Evolutionary conservation across 2,113 vertebrate genomes (phyloP).

Genomic region (Felis chaus): DNA sequence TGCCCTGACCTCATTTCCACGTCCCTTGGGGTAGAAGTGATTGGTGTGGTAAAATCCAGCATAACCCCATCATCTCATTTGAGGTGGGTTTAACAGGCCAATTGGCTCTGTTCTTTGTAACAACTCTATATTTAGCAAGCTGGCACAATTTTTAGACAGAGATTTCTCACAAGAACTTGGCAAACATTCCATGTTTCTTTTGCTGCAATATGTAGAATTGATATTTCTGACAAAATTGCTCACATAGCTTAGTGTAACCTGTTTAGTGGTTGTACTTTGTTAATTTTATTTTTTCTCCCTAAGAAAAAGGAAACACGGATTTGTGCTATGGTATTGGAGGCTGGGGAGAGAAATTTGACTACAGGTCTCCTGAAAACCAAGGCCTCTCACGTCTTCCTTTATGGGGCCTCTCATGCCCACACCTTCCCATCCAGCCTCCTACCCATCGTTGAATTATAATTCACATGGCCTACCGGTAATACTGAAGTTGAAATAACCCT

Average conservation of each 20-base stretch:
- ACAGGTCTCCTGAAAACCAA: background rate
- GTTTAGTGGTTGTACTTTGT: conserved; percentile 50
- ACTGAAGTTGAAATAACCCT: background rate
- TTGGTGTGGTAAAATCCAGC: background rate
- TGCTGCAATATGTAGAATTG: conserved; percentile 75
- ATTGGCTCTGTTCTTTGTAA: conserved; percentile 35
- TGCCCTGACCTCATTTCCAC: background rate
- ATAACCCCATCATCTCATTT: background rate
- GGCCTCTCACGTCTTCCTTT: too few species aligned
- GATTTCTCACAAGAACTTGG: conserved; percentile 75
- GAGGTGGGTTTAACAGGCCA: conserved; percentile 22
- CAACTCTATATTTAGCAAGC: conserved; percentile 70
- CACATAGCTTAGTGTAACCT: conserved; percentile 63
- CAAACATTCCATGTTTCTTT: conserved; percentile 77
- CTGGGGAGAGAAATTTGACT: background rate
- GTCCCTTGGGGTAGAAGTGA: background rate
- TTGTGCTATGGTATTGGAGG: background rate
- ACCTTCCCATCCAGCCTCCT: background rate
- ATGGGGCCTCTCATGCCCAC: background rate
- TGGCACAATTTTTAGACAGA: conserved; percentile 74
- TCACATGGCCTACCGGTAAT: background rate
- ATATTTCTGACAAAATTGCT: conserved; percentile 74
- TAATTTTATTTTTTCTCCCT: conserved; percentile 61
- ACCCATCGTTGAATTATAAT: background rate
- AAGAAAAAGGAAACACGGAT: conserved; percentile 29